Base-by-base conservation (phyloP, 1,140 invertebrate species). In the Tyrophagus putrescentiae region DNA sequence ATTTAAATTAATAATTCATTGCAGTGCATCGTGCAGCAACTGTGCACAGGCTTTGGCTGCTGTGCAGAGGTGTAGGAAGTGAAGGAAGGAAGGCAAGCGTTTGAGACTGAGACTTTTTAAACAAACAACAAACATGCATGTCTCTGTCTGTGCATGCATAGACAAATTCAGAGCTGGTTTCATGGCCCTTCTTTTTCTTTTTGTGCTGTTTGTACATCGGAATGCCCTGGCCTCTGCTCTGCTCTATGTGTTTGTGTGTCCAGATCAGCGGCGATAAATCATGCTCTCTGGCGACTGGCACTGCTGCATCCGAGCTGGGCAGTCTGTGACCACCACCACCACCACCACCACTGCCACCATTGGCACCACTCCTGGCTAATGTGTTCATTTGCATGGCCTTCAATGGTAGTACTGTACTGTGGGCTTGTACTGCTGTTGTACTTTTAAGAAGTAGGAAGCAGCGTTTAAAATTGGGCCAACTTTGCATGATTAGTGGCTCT, bases 351-450 rank as follows among this genome's bases (percentile, higher is more conserved):
- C n/a, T n/a, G n/a, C n/a, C n/a, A n/a, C n/a, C n/a, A n/a, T n/a
- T 39, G 36, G 36, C 36, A 39, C 36, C 21, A 13, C 36, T 13
- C 13, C 31, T 7, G 21, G 21, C 21, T 48, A 48, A 48, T 48
- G 45, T 48, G 18, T 21, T 48, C 45, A 48, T 48, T 48, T 48
- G 45, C 45, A 48, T 48, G 45, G 45, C 7, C 7, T 48, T 48
- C 45, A 21, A 21, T 7, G 13, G 21, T 39, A 6, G 45, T 21
- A 7, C 45, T 48, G 45, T 29, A 25, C 18, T 18, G 7, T 7
- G 13, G 31, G 45, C 21, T 21, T 21, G 31, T 48, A 25, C 7
- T 39, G 36, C 36, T 21, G 36, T 13, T 13, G 36, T 13, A 39
- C 36, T 13, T 13, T 39, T 21, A 39, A 39, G 36, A 39, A 21